phyloP scores from a whole-genome alignment of 2,797 vertebrate genomes.

The Setipinna tenuifilis region DNA sequence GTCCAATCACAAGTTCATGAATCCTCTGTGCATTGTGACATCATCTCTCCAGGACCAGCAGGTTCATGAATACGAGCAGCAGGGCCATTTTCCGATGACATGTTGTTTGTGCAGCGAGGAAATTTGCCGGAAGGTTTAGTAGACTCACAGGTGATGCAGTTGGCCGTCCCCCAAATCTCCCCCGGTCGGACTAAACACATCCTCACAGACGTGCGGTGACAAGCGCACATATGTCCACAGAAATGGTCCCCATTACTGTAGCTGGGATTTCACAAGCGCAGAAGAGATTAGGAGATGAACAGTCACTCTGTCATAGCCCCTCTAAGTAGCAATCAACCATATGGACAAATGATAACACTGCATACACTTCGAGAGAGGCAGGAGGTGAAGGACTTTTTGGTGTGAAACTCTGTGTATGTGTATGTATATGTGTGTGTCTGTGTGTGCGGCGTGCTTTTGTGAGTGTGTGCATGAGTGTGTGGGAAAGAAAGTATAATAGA shows the following conservation, averaged over 20 bases:
- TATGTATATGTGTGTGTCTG: neutral
- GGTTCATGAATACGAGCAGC: neutral
- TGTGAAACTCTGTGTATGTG: neutral
- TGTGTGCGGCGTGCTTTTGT: neutral
- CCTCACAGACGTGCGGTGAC: neutral
- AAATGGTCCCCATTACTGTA: constrained; percentile 17
- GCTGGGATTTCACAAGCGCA: neutral
- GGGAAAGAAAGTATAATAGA: constrained; percentile 9
- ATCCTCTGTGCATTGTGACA: neutral
- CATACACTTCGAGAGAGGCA: neutral
- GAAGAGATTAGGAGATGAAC: constrained; percentile 6
- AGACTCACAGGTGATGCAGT: constrained; percentile 19
- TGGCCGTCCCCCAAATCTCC: constrained; percentile 5
- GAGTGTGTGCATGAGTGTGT: neutral
- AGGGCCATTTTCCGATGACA: neutral
- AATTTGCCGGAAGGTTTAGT: constrained; percentile 7
- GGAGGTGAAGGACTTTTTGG: constrained; percentile 27
- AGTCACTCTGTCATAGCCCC: neutral
- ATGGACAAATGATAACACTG: constrained; percentile 2
- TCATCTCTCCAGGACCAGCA: neutral
- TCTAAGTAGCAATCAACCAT: constrained; percentile 26
- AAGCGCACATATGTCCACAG: neutral
- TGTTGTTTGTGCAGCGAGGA: neutral
- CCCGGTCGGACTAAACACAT: neutral
- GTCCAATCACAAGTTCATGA: neutral